Evolutionary conservation across 1,140 invertebrate genomes (phyloP).

Genomic region (Bombus sylvicola): DNA sequence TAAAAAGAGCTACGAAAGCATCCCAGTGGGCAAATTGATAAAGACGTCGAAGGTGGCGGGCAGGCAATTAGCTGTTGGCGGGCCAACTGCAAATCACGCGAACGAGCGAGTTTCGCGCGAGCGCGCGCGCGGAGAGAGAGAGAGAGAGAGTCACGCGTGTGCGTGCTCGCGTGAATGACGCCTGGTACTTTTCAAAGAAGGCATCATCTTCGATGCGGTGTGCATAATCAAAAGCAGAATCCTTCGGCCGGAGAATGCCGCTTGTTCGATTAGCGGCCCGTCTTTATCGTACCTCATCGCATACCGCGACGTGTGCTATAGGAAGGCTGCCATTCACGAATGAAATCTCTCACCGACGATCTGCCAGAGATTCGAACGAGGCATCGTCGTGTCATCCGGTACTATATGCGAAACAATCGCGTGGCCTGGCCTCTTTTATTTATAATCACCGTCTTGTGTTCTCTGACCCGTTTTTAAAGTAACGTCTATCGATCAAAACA

Average conservation of each 20-base stretch:
- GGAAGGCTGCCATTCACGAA: slow-evolving; percentile 57
- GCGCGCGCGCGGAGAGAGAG: no score
- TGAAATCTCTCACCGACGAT: slow-evolving; percentile 55
- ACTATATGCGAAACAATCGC: slow-evolving; percentile 59
- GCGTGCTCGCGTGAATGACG: slow-evolving; percentile 40
- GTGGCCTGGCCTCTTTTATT: slow-evolving; percentile 61
- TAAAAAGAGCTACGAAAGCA: background rate
- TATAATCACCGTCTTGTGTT: slow-evolving; percentile 35
- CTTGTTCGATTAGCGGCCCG: slow-evolving; percentile 63
- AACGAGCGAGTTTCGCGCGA: background rate
- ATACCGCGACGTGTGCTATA: slow-evolving; percentile 44
- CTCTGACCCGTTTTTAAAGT: background rate
- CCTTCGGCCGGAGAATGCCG: slow-evolving; percentile 48
- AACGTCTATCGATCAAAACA: background rate
- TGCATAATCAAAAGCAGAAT: slow-evolving; percentile 57
- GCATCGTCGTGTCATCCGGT: slow-evolving; percentile 63
- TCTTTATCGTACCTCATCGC: slow-evolving; percentile 60
- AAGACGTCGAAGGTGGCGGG: slow-evolving; percentile 26
- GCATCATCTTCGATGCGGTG: slow-evolving; percentile 43
- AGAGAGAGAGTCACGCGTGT: background rate
- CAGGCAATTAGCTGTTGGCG: slow-evolving; percentile 31
- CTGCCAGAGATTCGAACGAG: slow-evolving; percentile 53
- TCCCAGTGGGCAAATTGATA: slow-evolving; percentile 23
- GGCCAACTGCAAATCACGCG: slow-evolving; percentile 29
- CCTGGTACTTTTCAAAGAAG: slow-evolving; percentile 36